Conservation (phyloP, 1,140 invertebrate genomes). For the Papilio dardanus region DNA sequence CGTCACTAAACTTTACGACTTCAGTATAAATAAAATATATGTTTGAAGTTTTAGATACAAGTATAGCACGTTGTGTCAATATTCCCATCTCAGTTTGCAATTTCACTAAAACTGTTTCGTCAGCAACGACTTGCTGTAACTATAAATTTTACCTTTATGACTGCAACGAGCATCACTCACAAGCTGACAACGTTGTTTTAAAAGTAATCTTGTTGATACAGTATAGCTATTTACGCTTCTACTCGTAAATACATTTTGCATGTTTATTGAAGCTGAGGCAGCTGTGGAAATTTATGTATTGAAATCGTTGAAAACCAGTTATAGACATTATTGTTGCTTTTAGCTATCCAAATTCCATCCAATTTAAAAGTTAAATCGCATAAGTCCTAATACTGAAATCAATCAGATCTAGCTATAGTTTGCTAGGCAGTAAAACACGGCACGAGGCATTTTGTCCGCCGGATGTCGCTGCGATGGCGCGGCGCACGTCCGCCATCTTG, state of each 20-base stretch:
- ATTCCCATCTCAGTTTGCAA: neutral
- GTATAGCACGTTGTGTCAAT: neutral
- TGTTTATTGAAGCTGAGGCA: no score
- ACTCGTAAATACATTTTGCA: no score
- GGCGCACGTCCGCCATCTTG: constrained; percentile 27
- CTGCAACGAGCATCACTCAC: neutral
- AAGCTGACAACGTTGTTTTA: neutral
- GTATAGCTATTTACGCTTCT: no score
- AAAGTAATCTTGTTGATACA: no score
- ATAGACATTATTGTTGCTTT: no score
- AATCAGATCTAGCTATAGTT: neutral
- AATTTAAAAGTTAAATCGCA: no score
- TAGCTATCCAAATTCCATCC: no score
- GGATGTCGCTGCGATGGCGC: constrained; percentile 21
- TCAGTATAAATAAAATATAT: no score
- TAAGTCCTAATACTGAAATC: neutral
- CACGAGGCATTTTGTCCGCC: constrained; percentile 6
- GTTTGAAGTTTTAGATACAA: neutral
- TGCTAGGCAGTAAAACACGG: neutral
- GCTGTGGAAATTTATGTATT: no score
- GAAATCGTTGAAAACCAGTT: no score
- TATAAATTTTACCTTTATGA: neutral
- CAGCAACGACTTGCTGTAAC: neutral
- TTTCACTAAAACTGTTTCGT: neutral
- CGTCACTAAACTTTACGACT: constrained; percentile 8